These are phyloP conservation scores for Lepidotrigona ventralis DNA, from an alignment of 1,140 invertebrate species.

Conservation along the genomic window DNA sequence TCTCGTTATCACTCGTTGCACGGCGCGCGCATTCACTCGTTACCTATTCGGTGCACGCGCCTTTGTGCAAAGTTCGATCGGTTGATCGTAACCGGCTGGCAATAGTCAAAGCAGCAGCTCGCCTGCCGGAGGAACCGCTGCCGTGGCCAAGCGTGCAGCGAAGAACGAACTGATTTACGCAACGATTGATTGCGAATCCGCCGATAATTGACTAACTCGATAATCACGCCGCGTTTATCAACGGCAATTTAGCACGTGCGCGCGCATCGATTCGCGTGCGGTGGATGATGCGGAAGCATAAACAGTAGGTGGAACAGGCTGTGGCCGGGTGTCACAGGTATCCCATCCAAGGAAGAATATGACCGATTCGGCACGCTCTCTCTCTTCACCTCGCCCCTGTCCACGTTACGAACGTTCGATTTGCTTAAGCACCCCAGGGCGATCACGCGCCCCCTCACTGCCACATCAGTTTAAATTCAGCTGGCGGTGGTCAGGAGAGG, in stretches of 20 bases:
- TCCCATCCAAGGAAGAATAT: constrained; percentile 13
- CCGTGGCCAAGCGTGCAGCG: neutral
- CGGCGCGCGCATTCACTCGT: neutral
- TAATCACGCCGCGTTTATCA: constrained; percentile 21
- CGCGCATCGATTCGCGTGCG: neutral
- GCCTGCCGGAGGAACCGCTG: neutral
- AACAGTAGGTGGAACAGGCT: neutral
- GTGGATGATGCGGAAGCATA: neutral
- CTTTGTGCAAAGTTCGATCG: neutral
- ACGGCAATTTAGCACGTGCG: neutral
- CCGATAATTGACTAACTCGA: constrained; percentile 13
- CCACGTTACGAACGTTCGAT: constrained; percentile 54
- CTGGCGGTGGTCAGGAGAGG: constrained; percentile 37
- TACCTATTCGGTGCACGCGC: neutral
- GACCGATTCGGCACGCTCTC: neutral
- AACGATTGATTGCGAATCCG: neutral
- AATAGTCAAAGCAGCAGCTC: neutral
- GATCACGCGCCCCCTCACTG: constrained; percentile 51
- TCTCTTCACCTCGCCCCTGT: neutral
- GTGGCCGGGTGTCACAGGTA: neutral
- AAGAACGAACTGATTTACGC: neutral
- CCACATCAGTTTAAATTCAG: constrained; percentile 62
- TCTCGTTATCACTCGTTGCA: constrained; percentile 11
- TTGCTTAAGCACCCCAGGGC: constrained; percentile 48
- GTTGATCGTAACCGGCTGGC: constrained; percentile 10